These are phyloP conservation scores for Aphelinus atriplicis DNA, from an alignment of 1,140 invertebrate species.

Conservation along the genomic window DNA sequence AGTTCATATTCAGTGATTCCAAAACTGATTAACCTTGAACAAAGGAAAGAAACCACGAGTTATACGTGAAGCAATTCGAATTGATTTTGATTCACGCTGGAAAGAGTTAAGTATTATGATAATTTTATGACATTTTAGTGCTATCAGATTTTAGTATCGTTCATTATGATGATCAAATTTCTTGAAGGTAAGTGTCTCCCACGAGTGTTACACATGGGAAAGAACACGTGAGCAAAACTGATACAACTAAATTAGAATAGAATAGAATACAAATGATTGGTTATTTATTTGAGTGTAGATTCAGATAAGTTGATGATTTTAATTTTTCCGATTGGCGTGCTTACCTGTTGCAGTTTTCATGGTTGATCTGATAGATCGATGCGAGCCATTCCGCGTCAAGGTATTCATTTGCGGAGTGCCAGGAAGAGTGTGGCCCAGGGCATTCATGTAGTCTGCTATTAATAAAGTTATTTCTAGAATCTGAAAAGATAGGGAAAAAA, in stretches of 20 bases:
- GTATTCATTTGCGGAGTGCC: constrained; percentile 85
- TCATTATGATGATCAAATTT: no score
- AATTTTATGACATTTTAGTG: neutral
- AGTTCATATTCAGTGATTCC: no score
- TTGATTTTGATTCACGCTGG: constrained; percentile 17
- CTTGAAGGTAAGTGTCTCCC: no score
- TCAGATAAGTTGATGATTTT: neutral
- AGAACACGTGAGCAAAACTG: neutral
- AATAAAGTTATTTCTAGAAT: constrained; percentile 90
- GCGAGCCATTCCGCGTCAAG: constrained; percentile 79
- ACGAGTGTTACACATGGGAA: no score
- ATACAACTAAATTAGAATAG: neutral
- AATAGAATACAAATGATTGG: no score
- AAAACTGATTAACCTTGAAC: constrained; percentile 1
- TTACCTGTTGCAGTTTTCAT: constrained; percentile 61
- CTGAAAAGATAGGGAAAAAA: constrained; percentile 63
- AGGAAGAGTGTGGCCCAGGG: constrained; percentile 76
- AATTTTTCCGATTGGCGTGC: constrained; percentile 46
- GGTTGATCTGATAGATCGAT: constrained; percentile 69
- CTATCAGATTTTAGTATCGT: no score
- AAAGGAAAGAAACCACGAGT: constrained; percentile 3
- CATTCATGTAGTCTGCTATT: constrained; percentile 97
- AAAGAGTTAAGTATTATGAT: neutral
- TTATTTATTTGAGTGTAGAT: neutral
- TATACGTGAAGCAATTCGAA: neutral